Conservation (phyloP, 2,113 vertebrate genomes). For the Lutjanus erythropterus region DNA sequence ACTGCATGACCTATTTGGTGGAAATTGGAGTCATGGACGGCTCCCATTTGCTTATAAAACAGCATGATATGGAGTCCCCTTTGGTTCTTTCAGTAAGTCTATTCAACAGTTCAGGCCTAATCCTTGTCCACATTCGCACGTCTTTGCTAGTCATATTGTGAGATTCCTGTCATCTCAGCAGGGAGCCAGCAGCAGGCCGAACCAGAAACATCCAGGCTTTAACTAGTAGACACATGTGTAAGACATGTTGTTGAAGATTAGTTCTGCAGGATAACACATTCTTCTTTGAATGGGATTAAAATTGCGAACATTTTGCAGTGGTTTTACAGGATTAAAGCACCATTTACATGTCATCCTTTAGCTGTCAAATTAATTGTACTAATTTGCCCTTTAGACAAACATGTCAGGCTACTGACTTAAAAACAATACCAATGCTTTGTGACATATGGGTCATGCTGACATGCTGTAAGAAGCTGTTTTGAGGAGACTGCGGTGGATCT, state of each 20-base stretch:
- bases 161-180: constrained; percentile 46
- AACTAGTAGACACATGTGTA: constrained; percentile 23
- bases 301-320: constrained; percentile 43
- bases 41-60: constrained; percentile 39
- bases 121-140: constrained; percentile 29
- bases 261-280: constrained; percentile 44
- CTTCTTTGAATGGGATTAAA: constrained; percentile 75
- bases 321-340: constrained; percentile 70
- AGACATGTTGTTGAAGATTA: constrained; percentile 59
- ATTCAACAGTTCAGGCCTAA: constrained; percentile 48
- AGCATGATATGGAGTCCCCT: constrained; percentile 42
- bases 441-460: constrained; percentile 16
- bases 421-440: constrained; percentile 48
- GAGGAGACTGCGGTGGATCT: constrained; percentile 4
- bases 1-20: constrained; percentile 75
- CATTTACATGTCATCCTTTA: constrained; percentile 62
- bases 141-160: constrained; percentile 15
- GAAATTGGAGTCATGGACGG: constrained; percentile 57
- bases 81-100: constrained; percentile 22
- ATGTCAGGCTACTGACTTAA: constrained; percentile 32
- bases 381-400: constrained; percentile 63
- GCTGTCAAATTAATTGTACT: constrained; percentile 68
- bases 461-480: constrained; percentile 21
- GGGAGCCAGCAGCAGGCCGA: constrained; percentile 24
- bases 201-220: constrained; percentile 44